phyloP scores from a whole-genome alignment of 2,113 vertebrate species.

The Petrocephalus zakoni region DNA sequence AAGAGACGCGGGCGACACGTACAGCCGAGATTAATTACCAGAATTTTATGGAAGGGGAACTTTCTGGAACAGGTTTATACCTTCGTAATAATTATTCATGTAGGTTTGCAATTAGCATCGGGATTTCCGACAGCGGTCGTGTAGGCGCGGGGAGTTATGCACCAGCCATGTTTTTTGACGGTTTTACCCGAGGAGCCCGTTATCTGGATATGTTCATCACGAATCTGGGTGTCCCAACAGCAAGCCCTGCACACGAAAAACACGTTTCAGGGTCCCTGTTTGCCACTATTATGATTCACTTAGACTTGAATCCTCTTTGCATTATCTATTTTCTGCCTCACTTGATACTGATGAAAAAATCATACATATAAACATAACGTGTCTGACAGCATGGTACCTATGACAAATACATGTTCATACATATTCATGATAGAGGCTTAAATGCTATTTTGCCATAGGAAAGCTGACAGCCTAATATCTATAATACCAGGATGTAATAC shows the following conservation, averaged over 20 bases:
- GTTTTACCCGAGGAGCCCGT: not conserved
- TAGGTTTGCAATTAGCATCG: not conserved
- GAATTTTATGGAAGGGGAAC: not conserved
- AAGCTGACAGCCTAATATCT: not conserved
- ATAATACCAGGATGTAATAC: not conserved
- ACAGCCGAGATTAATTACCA: not conserved
- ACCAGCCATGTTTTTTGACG: not conserved
- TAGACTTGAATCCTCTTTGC: not conserved
- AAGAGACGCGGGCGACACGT: not conserved
- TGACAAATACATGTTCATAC: not conserved
- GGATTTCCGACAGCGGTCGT: not conserved
- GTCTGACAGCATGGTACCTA: not conserved
- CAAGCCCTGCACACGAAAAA: not conserved
- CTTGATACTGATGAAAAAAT: not conserved
- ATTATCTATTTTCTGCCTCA: not conserved
- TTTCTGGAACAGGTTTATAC: not conserved
- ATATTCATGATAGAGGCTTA: slow-evolving; percentile 1
- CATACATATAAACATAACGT: not conserved
- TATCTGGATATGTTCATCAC: not conserved
- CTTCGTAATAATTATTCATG: not conserved
- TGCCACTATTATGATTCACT: not conserved
- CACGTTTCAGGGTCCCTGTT: not conserved
- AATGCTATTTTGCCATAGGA: not conserved
- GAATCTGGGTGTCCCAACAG: not conserved
- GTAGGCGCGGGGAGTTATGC: too few species aligned